Evolutionary conservation across 2,888 invertebrate genomes (phyloP), one percentile per base, ranked within the genome.

Genomic region (Cylindroiulus punctatus): DNA sequence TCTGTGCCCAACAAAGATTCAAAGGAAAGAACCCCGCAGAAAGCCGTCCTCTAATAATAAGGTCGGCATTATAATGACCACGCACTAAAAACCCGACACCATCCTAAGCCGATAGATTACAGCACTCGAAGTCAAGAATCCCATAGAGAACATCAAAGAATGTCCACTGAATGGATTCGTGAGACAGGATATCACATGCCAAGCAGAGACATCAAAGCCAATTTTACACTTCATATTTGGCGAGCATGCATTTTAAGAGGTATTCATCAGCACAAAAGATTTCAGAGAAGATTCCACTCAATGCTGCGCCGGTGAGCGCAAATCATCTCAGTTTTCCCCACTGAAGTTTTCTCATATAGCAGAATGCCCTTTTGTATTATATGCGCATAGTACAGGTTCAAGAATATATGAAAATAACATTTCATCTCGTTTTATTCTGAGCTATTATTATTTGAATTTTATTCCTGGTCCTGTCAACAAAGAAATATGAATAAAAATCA

Each of bases 61-160:
- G 12, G 5, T 26, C 8, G 7, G 44, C 14, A 44, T 44, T 44
- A 65, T 65, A 65, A 65, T 26, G 26, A 65, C 10, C n/a, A 65
- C 26, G n/a, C 22, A 22, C 65, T 65, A 65, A 8, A 10, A 26
- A 26, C 26, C 65, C 12, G 1, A 10, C 26, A 22, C 4, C 22
- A 26, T 26, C 26, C 19, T 3, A 22, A 65, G 26, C n/a, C 10
- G 26, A 65, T 65, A 7, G 65, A 65, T 65, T 65, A 65, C 26
- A 26, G 19, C 12, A 65, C 65, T 65, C 22, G 65, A 65, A 65
- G n/a, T 26, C 65, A 26, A 65, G 26, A 12, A 65, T 26, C 10
- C 26, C n/a, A 65, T 3, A 10, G 65, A 65, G 26, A 65, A 65
- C 65, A 65, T 65, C 65, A 65, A 65, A 65, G 65, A 26, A 65